These are phyloP conservation scores for Trichechus manatus DNA, from an alignment of 2,113 vertebrate species.

Conservation along the genomic window DNA sequence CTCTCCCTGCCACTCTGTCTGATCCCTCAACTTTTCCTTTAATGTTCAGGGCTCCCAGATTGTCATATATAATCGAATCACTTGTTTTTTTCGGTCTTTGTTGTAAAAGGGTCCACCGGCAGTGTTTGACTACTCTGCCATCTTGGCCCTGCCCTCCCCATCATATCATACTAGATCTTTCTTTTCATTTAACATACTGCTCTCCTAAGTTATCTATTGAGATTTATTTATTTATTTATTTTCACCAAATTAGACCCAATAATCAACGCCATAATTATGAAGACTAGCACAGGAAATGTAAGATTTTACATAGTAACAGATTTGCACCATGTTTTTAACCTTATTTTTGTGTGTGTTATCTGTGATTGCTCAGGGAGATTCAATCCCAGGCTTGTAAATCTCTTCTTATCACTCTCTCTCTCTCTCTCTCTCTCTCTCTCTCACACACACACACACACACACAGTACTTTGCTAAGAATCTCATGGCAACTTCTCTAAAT, in stretches of 20 bases:
- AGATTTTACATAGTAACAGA: constrained; percentile 55
- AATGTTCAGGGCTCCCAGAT: too few species aligned
- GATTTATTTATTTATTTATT: background rate
- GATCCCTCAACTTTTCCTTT: too few species aligned
- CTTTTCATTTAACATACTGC: background rate
- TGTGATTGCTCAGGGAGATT: background rate
- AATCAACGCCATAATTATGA: constrained; percentile 21
- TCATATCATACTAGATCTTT: background rate
- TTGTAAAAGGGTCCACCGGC: too few species aligned
- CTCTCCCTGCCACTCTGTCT: too few species aligned
- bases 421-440: background rate
- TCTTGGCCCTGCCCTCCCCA: too few species aligned
- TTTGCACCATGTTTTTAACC: constrained; percentile 63
- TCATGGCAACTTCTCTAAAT: constrained; percentile 75
- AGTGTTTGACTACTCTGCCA: too few species aligned
- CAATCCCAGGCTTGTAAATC: background rate
- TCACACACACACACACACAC: too few species aligned
- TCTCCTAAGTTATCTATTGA: background rate
- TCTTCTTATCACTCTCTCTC: background rate
- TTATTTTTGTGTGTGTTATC: constrained; percentile 40
- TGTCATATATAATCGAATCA: too few species aligned
- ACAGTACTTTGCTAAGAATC: background rate
- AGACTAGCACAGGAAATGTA: background rate
- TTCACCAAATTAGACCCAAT: constrained; percentile 51
- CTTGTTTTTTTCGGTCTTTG: too few species aligned